A percentile compares a stretch with the other conserved stretches of the same genome.
Conservation (phyloP, 2,888 invertebrate species). For the Masnerella sp. region DNA sequence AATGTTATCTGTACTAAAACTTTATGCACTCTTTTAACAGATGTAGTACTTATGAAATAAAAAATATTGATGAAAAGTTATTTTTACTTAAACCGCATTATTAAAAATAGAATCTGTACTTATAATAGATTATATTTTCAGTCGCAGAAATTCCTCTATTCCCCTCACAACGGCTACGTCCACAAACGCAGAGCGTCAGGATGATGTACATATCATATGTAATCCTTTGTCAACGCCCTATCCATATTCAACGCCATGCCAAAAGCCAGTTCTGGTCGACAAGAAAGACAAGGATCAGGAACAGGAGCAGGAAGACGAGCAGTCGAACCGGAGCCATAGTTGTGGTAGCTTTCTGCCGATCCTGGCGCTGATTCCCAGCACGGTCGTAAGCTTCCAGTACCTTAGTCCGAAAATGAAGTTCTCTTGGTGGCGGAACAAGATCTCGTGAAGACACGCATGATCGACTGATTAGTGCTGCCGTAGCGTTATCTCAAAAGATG, state of each 20-base stretch:
- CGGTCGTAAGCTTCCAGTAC: constrained; percentile 74
- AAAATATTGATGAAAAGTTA: too few species aligned
- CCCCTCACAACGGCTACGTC: constrained; percentile 46
- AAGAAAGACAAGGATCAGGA: constrained; percentile 44
- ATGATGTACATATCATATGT: constrained; percentile 66
- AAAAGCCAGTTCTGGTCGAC: constrained; percentile 56
- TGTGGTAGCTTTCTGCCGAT: constrained; percentile 75
- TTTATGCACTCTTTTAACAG: too few species aligned
- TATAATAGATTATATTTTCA: background rate
- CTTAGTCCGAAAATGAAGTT: constrained; percentile 80
- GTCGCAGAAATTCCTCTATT: constrained; percentile 48
- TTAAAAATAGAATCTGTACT: too few species aligned
- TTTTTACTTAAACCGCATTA: too few species aligned
- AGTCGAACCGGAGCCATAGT: constrained; percentile 65
- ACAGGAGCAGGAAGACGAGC: constrained; percentile 65
- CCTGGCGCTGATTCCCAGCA: constrained; percentile 73
- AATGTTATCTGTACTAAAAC: too few species aligned
- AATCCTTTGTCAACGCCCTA: constrained; percentile 72
- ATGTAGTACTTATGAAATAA: too few species aligned
- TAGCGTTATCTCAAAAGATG: constrained; percentile 2
- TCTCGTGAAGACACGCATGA: constrained; percentile 80
- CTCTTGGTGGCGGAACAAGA: constrained; percentile 83
- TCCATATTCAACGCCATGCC: constrained; percentile 71
- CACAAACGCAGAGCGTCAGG: constrained; percentile 9
- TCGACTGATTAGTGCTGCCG: constrained; percentile 60